Evolutionary conservation across 2,888 invertebrate genomes (phyloP), one percentile per base, ranked within the genome.

Genomic region (Trissolcus japonicus): DNA sequence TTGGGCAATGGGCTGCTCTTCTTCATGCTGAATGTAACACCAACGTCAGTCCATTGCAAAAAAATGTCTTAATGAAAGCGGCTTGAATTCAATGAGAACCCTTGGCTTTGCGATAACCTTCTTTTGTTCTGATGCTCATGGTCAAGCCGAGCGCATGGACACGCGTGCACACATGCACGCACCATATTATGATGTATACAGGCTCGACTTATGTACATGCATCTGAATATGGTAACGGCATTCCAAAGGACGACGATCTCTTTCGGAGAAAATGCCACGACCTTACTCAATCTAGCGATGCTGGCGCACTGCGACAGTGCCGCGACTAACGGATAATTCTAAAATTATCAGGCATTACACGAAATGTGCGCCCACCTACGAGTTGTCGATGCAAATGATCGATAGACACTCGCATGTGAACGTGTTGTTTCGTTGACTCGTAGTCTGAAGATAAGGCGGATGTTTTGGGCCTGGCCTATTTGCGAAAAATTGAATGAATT

Each of bases 231-330:
- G 51, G 60, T 76, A 69, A 76, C 69, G 75, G 69, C 65, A 69
- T 76, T 69, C 46, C 54, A 16, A 53, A 76, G 69, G 75, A 69
- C 69, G 65, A 73, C 73, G 66, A 73, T 73, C 73, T 73, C 66
- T 56, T 73, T 73, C 60, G 50, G 55, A 35, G 35, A 11, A 48
- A 17, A 56, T 46, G 19, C 65, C 69, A 35, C 75, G 69, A 76
- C 76, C 69, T 76, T 76, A 69, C 56, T 66, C 69, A 76, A 76
- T 60, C 63, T 62, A 14, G 51, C 11, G 40, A 48, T 25, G 25
- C 25, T 66, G 72, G 25, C 43, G 63, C 63, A 50, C 11, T 62
- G 59, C 59, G 68, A 68, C 68, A 68, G 35, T 40, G 11, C 13
- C 25, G 41, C 6, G 60, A 9, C 19, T 73, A 73, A 73, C 66